Evolutionary conservation across 2,797 vertebrate species (phyloP), one percentile per base, ranked within the genome.

Genomic region (Esox lucius): DNA sequence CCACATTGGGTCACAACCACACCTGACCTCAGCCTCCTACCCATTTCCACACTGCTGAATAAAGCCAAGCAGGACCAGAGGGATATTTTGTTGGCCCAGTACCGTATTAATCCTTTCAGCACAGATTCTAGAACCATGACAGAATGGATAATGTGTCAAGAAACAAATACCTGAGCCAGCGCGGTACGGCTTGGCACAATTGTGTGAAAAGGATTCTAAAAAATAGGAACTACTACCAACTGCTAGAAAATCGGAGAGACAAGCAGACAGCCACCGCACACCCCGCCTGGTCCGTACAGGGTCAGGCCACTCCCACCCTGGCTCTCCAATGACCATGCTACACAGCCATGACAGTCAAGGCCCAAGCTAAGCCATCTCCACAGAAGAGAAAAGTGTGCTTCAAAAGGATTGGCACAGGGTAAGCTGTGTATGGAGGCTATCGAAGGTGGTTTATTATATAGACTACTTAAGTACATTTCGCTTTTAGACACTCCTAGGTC

Each of bases 81-180:
- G 5, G 8, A 11, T 22, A 59, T 59, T 11, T 22, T 7, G n/a
- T 3, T 9, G 2, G 53, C 53, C 19, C 42, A 35, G 98, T 89
- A 97, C 93, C 85, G 89, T 87, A 80, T 93, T 78, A 16, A 98
- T 76, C 7, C 53, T 59, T 59, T 59, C 53, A 24, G 16, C 53
- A 22, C n/a, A 46, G 42, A 4, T 4, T 28, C 91, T 96, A 56
- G 85, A 8, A 46, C 42, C 86, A 12, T 95, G 93, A 82, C 95
- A 95, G 84, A 59, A 59, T 9, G 19, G 19, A 59, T 22, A 59
- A 59, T 24, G 56, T 59, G 56, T 59, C 7, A 4, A 59, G 56
- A 59, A n/a, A n/a, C n/a, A 59, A 24, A 24, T 59, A 59, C 56
- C 56, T 1, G 22, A 59, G 5, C 51, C 51, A 56, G 53, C 8